Base-by-base conservation (phyloP, 2,113 vertebrate species). In the Herpetotheres cachinnans region DNA sequence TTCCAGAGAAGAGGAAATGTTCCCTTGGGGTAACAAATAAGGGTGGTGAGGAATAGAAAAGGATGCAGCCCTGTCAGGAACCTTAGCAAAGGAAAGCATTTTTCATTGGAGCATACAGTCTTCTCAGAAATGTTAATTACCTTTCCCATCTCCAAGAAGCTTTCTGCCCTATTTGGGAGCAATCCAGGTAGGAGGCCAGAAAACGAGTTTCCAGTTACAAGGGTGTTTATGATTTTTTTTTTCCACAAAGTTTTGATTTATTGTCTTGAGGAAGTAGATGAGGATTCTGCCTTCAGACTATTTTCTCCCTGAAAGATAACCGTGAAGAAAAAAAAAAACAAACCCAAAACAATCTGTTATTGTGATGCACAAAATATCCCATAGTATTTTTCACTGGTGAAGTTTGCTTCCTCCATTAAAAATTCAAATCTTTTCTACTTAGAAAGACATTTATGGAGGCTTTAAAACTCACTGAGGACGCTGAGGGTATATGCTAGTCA, bases 111-210 rank as follows among this genome's bases (percentile, higher is more conserved):
- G 52, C 34, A 59, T 5, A 69, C 10, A 84, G 34, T 25, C 52
- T 65, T 76, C 72, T 61, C 77, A 69, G 47, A 91, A 94, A 74
- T 19, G 52, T 79, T 96, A 89, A 95, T 89, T 92, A 95, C 89
- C 95, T 93, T 90, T 83, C 79, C 85, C 0, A 3, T 78, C 58
- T 88, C 59, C 79, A 83, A 58, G 82, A 90, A 32, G 38, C 63
- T 32, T 82, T 90, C 62, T 90, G 79, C 62, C 67, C 93, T 93
- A 71, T 74, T 97, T 95, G 95, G 91, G 56, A 95, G 22, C 1
- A 2, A 86, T 89, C 85, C 96, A 97, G 72, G 47, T 67, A 83
- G 52, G 72, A 81, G 61, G 52, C 32, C 0, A 2, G 52, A 93
- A 92, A 92, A 15, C 0, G 21, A 82, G 63, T 86, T 91, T 93